A percentile compares a stretch with the other conserved stretches of the same genome.
Conservation (phyloP, 2,113 vertebrate genomes). For the Phalacrocorax brasilianus region DNA sequence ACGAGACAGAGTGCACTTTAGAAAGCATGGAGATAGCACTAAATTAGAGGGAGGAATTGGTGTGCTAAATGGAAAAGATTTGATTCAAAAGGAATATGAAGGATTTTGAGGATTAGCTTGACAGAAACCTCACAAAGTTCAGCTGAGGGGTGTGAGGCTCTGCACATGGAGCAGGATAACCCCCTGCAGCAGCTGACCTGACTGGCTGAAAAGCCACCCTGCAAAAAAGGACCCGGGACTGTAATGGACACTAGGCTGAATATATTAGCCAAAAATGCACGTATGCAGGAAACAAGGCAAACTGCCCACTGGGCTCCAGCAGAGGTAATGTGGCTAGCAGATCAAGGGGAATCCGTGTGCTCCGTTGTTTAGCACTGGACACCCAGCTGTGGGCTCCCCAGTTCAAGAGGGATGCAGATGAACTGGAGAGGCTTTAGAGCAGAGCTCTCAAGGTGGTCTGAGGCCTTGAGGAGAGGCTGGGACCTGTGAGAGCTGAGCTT, state of each 20-base stretch:
- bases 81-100: background rate
- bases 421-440: background rate
- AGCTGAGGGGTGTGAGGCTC: background rate
- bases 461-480: background rate
- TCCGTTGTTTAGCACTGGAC: background rate
- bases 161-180: background rate
- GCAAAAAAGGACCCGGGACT: accelerated
- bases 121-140: background rate
- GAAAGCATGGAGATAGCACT: background rate
- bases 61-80: background rate
- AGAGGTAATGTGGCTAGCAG: background rate
- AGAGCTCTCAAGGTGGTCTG: background rate
- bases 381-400: background rate
- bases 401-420: background rate
- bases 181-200: background rate
- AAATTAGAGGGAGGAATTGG: background rate
- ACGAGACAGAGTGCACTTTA: background rate
- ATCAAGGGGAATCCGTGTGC: background rate
- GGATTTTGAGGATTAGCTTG: background rate
- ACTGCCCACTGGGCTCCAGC: background rate
- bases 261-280: background rate
- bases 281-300: background rate
- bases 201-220: background rate
- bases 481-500: background rate
- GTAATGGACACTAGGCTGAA: background rate